phyloP scores from a whole-genome alignment of 2,113 vertebrate genomes.

The Trogon melanurus region DNA sequence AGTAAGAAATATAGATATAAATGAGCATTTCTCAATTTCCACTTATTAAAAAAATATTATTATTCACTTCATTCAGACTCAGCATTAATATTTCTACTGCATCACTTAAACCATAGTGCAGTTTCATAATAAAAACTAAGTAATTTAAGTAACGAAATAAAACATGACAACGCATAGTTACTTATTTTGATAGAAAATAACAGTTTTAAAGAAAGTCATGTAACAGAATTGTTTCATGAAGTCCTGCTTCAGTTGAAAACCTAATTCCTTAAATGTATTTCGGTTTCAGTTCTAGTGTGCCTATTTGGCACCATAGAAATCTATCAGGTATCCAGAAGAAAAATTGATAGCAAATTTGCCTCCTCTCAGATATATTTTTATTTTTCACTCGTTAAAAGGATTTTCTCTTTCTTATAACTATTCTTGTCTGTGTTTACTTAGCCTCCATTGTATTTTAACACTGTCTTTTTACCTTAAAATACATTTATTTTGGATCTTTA shows the following conservation, averaged over 20 bases:
- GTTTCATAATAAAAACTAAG: not conserved
- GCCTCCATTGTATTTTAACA: rapidly evolving
- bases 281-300: not conserved
- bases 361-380: not conserved
- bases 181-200: not conserved
- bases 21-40: not conserved
- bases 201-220: not conserved
- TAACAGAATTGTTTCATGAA: not conserved
- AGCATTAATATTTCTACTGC: not conserved
- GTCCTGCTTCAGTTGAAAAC: not conserved
- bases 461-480: not conserved
- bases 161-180: not conserved
- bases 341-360: not conserved
- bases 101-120: not conserved
- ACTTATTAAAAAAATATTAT: not conserved
- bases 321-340: not conserved
- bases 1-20: not conserved
- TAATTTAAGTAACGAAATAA: not conserved
- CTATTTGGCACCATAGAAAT: not conserved
- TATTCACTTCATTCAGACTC: not conserved
- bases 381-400: not conserved
- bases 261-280: not conserved
- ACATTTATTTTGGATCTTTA: not conserved
- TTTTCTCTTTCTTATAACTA: not conserved
- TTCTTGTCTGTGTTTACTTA: not conserved